Evolutionary conservation across 2,888 invertebrate genomes (phyloP).

Genomic region (Suillia variegata): DNA sequence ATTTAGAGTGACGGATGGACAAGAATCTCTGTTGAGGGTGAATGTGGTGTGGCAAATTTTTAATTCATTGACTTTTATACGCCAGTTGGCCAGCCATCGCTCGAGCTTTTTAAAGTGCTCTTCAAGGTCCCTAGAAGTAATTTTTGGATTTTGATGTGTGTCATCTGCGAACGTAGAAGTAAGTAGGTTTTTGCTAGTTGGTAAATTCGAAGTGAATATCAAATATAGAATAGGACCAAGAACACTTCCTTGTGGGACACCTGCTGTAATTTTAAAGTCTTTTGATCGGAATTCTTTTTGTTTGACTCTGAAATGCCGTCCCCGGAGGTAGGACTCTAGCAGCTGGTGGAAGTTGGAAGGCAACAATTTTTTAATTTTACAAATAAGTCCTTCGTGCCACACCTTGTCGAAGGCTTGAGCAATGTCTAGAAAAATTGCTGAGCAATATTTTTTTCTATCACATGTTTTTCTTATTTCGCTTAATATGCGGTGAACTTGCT

Average conservation of each 20-base stretch:
- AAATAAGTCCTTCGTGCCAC: conserved; percentile 5
- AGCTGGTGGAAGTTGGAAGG: background rate
- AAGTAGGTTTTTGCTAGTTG: no score
- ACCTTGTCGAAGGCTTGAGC: background rate
- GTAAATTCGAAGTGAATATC: background rate
- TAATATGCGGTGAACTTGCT: background rate
- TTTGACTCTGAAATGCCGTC: background rate
- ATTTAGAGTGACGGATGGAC: no score
- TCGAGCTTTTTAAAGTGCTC: no score
- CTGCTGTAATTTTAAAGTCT: background rate
- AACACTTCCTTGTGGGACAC: conserved; percentile 2
- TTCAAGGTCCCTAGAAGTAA: no score
- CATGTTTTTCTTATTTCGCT: background rate
- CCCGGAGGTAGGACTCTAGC: background rate
- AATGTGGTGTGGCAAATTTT: no score
- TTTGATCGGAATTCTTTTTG: background rate
- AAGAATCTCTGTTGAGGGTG: no score
- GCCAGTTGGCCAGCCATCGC: no score
- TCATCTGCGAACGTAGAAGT: no score
- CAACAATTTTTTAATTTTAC: conserved; percentile 1
- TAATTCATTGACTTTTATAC: background rate
- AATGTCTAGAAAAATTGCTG: background rate
- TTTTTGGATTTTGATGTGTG: no score
- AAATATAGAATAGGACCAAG: background rate
- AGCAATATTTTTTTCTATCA: background rate